Evolutionary conservation across 1,140 invertebrate genomes (phyloP).

Genomic region (Halictus rubicundus): DNA sequence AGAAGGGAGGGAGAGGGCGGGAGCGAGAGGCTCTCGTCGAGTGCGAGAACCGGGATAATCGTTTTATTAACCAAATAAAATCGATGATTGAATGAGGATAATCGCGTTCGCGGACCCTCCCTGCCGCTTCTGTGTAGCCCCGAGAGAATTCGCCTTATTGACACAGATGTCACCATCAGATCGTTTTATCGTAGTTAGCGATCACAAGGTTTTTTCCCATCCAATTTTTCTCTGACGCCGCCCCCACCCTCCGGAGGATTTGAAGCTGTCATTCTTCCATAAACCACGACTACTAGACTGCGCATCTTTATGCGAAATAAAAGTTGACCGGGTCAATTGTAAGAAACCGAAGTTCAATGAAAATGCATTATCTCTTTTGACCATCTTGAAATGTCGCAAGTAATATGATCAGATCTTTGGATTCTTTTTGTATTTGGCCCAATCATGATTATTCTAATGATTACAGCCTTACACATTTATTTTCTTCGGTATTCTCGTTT

Average conservation of each 20-base stretch:
- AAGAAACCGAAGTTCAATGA: too few relatives aligned
- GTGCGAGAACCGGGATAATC: slow-evolving; percentile 73
- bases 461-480: not conserved
- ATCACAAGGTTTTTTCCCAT: slow-evolving; percentile 58
- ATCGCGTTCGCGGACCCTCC: slow-evolving; percentile 68
- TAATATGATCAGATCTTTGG: too few relatives aligned
- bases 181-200: slow-evolving; percentile 68
- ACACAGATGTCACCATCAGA: slow-evolving; percentile 77
- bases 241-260: not conserved
- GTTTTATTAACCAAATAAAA: slow-evolving; percentile 81
- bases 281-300: too few relatives aligned
- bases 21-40: slow-evolving; percentile 46
- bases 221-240: slow-evolving; percentile 43
- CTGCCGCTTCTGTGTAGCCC: slow-evolving; percentile 50
- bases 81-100: slow-evolving; percentile 77
- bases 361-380: too few relatives aligned
- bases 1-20: not conserved
- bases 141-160: slow-evolving; percentile 76
- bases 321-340: too few relatives aligned
- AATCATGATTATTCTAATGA: too few relatives aligned
- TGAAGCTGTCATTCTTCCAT: not conserved
- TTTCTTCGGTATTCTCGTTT: too few relatives aligned
- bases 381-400: too few relatives aligned
- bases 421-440: too few relatives aligned
- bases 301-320: too few relatives aligned